Evolutionary conservation across 2,113 vertebrate species (phyloP).

Genomic region (Potamarius usumacintae): DNA sequence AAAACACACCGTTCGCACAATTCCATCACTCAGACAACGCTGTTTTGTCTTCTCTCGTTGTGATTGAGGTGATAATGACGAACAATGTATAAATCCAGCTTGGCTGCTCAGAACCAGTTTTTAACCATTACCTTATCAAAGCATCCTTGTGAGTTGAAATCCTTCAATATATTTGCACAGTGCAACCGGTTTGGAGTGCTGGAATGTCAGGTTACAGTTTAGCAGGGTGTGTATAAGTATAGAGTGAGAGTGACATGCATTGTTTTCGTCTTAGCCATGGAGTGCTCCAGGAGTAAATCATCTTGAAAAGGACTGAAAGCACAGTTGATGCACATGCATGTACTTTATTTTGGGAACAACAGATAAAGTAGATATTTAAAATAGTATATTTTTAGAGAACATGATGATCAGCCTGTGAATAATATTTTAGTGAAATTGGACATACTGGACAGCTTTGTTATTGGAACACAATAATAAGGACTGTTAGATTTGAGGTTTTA

Average conservation of each 20-base stretch:
- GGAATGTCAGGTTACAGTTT: not conserved
- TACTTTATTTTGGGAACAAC: not conserved
- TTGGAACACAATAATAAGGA: not conserved
- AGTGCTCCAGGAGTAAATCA: constrained; percentile 47
- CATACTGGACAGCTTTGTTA: not conserved
- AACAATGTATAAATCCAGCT: not conserved
- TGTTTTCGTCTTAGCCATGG: constrained; percentile 37
- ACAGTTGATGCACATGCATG: not conserved
- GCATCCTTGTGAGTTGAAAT: not conserved
- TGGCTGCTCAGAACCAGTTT: not conserved
- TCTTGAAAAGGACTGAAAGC: constrained; percentile 28
- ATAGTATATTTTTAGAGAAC: not conserved
- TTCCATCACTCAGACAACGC: not conserved
- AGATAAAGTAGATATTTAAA: not conserved
- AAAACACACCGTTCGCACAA: not conserved
- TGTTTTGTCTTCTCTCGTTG: no score
- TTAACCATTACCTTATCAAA: not conserved
- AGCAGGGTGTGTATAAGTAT: not conserved
- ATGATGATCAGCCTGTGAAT: not conserved
- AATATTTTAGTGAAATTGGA: not conserved
- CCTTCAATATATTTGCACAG: not conserved
- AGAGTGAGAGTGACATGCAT: not conserved
- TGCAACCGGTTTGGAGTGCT: constrained; percentile 1
- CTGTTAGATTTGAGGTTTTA: not conserved
- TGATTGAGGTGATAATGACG: not conserved